Conservation (phyloP, 2,113 vertebrate species). For the Aegithalos caudatus region DNA sequence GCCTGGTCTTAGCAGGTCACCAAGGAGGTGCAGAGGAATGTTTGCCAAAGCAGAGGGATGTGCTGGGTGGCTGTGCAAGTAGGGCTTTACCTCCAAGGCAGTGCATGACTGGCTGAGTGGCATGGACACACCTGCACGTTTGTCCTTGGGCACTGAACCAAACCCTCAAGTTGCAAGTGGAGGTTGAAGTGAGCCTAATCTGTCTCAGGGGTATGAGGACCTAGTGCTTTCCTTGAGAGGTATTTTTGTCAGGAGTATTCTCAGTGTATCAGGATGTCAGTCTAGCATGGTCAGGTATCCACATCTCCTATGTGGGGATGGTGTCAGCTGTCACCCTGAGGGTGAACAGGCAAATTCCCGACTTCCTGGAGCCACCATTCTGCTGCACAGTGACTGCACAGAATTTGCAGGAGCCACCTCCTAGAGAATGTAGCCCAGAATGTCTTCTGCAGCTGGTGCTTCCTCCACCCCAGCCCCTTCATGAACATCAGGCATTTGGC, state of each 20-base stretch:
- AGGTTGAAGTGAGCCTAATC: neutral
- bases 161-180: neutral
- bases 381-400: neutral
- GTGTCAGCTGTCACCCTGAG: neutral
- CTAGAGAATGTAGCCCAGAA: neutral
- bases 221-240: fast-evolving
- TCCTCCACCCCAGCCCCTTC: neutral
- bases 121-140: fast-evolving
- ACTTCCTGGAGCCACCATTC: neutral
- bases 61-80: neutral
- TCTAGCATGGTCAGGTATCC: neutral
- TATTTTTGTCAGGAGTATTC: neutral
- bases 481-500: neutral
- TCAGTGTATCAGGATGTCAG: neutral
- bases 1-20: neutral
- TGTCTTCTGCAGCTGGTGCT: neutral
- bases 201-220: neutral
- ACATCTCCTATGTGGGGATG: neutral
- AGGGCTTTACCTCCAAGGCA: neutral
- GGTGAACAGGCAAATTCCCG: fast-evolving
- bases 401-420: neutral
- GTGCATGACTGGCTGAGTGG: neutral
- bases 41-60: neutral
- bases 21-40: neutral
- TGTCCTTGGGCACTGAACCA: neutral